These are phyloP conservation scores for Xanthia togata DNA, from an alignment of 2,888 invertebrate genomes.

Conservation along the genomic window DNA sequence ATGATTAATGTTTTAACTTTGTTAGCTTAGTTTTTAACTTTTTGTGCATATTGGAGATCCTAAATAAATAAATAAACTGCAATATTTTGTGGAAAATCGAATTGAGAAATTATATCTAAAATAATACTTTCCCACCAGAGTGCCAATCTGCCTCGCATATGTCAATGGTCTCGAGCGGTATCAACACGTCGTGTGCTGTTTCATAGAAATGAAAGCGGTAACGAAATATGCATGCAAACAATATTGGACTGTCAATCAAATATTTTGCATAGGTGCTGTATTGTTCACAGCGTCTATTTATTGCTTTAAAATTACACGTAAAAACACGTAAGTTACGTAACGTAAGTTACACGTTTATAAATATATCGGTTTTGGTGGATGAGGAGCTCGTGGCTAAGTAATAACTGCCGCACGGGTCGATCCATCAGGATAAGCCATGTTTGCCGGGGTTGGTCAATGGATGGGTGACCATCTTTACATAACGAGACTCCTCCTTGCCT, in stretches of 20 bases:
- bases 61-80: too few relatives aligned
- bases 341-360: too few relatives aligned
- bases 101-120: background rate
- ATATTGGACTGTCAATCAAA: slow-evolving; percentile 65
- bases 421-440: too few relatives aligned
- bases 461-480: too few relatives aligned
- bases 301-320: slow-evolving; percentile 26
- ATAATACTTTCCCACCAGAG: slow-evolving; percentile 8
- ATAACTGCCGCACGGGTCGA: too few relatives aligned
- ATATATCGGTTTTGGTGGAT: background rate
- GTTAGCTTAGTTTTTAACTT: too few relatives aligned
- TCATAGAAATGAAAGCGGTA: slow-evolving; percentile 49
- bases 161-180: slow-evolving; percentile 34
- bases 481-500: too few relatives aligned
- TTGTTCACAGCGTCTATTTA: slow-evolving; percentile 34
- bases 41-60: too few relatives aligned
- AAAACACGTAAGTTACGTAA: too few relatives aligned
- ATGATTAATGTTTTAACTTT: too few relatives aligned
- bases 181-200: slow-evolving; percentile 39
- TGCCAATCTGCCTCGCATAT: slow-evolving; percentile 13
- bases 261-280: slow-evolving; percentile 38
- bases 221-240: slow-evolving; percentile 59
- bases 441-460: too few relatives aligned
- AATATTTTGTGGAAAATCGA: background rate
- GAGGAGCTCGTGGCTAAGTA: too few relatives aligned